Evolutionary conservation across 2,888 invertebrate genomes (phyloP).

Genomic region (Apodemia duryi): DNA sequence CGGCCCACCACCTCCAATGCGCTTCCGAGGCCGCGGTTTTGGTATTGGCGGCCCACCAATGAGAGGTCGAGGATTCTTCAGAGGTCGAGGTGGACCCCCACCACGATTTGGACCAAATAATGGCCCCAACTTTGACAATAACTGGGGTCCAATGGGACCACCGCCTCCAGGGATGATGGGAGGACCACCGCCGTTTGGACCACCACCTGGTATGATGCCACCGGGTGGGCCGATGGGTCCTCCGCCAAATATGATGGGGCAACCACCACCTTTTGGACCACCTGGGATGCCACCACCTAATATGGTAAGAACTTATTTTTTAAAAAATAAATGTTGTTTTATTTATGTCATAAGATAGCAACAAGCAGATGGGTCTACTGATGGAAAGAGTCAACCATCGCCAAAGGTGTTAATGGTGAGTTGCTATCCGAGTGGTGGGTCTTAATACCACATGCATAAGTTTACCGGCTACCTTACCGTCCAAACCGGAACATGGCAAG

Average conservation of each 20-base stretch:
- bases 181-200: slow-evolving; percentile 66
- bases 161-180: slow-evolving; percentile 78
- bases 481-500: no score
- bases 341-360: no score
- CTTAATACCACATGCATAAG: no score
- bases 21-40: slow-evolving; percentile 84
- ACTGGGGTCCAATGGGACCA: slow-evolving; percentile 84
- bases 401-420: no score
- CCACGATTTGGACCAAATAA: slow-evolving; percentile 65
- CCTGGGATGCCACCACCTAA: slow-evolving; percentile 78
- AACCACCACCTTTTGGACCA: slow-evolving; percentile 72
- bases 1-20: slow-evolving; percentile 79
- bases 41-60: slow-evolving; percentile 81
- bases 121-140: slow-evolving; percentile 78
- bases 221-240: slow-evolving; percentile 79
- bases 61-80: slow-evolving; percentile 73
- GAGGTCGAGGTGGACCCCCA: slow-evolving; percentile 68
- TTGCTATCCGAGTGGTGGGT: no score
- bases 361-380: no score
- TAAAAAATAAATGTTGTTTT: no score
- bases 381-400: no score
- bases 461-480: no score
- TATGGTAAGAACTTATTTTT: slow-evolving; percentile 65
- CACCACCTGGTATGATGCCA: slow-evolving; percentile 78
- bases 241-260: slow-evolving; percentile 79